phyloP scores from a whole-genome alignment of 2,888 invertebrate species.

The Rugalucina vietnamica region DNA sequence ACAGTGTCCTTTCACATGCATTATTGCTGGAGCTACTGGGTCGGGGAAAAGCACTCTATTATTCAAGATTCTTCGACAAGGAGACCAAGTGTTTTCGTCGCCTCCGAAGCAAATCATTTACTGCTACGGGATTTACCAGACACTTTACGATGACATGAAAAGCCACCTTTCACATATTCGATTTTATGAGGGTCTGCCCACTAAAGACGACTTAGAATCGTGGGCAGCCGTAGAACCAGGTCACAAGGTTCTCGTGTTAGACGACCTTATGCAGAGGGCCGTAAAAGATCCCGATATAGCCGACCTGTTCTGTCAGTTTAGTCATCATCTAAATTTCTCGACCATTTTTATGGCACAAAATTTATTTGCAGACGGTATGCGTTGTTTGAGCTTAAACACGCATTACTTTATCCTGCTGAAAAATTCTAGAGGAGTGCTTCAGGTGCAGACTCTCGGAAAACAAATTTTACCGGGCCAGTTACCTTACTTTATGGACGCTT shows the following conservation, averaged over 20 bases:
- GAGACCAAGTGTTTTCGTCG: background rate
- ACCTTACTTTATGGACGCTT: conserved; percentile 50
- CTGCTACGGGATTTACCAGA: conserved; percentile 8
- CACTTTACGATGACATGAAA: conserved; percentile 8
- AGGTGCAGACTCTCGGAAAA: conserved; percentile 27
- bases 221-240: background rate
- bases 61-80: conserved; percentile 12
- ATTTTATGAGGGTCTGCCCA: background rate
- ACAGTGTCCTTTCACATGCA: background rate
- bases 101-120: background rate
- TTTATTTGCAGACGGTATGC: background rate
- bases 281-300: background rate
- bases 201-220: background rate
- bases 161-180: background rate
- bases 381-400: conserved; percentile 1
- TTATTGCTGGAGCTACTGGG: background rate
- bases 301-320: conserved; percentile 18
- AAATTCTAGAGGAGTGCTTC: background rate
- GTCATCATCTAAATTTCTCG: conserved; percentile 13
- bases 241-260: background rate
- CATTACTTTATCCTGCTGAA: background rate
- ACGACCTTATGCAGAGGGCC: conserved; percentile 6
- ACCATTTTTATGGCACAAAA: background rate
- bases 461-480: conserved; percentile 53
- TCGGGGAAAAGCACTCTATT: background rate